Base-by-base conservation (phyloP, 2,888 invertebrate genomes). In the Schizotus pectinicornis region DNA sequence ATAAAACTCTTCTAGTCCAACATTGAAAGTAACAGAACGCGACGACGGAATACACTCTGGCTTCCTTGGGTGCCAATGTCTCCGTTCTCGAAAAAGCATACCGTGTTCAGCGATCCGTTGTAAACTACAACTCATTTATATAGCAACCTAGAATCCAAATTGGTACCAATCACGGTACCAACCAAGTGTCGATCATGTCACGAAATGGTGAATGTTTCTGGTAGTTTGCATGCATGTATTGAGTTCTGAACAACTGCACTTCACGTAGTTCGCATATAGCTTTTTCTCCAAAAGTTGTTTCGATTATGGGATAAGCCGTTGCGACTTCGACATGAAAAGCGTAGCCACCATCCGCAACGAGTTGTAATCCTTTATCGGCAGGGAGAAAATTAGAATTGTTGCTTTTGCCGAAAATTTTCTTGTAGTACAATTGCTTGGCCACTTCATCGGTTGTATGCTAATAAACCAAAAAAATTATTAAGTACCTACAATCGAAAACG, bases 401-500 rank as follows among this genome's bases (percentile, higher is more conserved):
- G 3, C 55, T 43, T 13, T 45, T 56, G 0, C 51, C 48, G 1
- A 70, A 7, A n/a, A 89, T 83, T 76, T 87, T 88, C 67, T 81
- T 83, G 3, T 81, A 74, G 69, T 85, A 86, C 14, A 89, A 75
- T 65, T 85, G 80, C 59, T 82, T 73, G 1, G 86, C 84, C 13
- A 82, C 77, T 0, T 84, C 84, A 69, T 89, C 87, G 6, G 63
- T 70, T 2, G 72, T 65, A 30, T 59, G 58, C 74, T 74, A 54
- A 43, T 13, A 41, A 11, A 11, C 33, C 6, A 50, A 31, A 32
- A 50, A 7, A 39, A 39, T 6, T 33, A 2, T 22, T 3, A 22
- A 9, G 8, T 43, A n/a, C 5, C 30, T 30, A 43, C n/a, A n/a
- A n/a, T 57, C 38, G 7, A 36, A 49, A 9, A 31, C 12, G 6